Percentiles rank a stretch among this genome's conserved stretches.
These are phyloP conservation scores for Caenorhabditis sinica DNA, from an alignment of 2,888 invertebrate genomes.

Conservation along the genomic window DNA sequence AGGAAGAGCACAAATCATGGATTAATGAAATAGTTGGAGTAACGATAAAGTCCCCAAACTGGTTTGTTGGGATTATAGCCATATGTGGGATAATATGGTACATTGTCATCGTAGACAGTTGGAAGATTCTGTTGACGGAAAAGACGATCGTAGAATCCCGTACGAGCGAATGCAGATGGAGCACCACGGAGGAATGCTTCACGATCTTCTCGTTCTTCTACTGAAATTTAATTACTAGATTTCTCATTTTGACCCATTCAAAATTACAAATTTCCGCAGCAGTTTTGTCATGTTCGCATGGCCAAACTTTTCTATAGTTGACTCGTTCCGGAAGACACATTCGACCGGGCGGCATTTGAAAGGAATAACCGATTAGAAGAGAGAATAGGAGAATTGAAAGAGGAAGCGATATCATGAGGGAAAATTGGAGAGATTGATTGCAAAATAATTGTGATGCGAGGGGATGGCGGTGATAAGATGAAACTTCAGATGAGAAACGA, in stretches of 20 bases:
- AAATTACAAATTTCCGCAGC: slow-evolving; percentile 52
- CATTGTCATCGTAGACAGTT: slow-evolving; percentile 62
- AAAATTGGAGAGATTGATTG: slow-evolving; percentile 5
- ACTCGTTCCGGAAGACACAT: slow-evolving; percentile 62
- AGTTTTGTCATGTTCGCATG: slow-evolving; percentile 60
- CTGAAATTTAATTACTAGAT: slow-evolving; percentile 29
- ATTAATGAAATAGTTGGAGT: slow-evolving; percentile 63
- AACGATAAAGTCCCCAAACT: slow-evolving; percentile 61
- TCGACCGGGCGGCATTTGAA: slow-evolving; percentile 52
- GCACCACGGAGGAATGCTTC: slow-evolving; percentile 58
- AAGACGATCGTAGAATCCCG: slow-evolving; percentile 71
- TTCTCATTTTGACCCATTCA: too few relatives aligned
- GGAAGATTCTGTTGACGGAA: slow-evolving; percentile 68
- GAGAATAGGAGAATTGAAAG: slow-evolving; percentile 19
- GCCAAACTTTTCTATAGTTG: slow-evolving; percentile 59
- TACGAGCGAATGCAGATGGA: slow-evolving; percentile 69
- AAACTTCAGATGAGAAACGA: slow-evolving; percentile 9
- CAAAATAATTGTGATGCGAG: neutral
- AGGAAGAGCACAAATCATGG: slow-evolving; percentile 20
- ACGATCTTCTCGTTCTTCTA: slow-evolving; percentile 58
- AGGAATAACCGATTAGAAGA: slow-evolving; percentile 26
- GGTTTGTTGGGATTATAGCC: slow-evolving; percentile 72
- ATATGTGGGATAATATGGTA: slow-evolving; percentile 69
- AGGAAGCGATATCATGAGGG: slow-evolving; percentile 16
- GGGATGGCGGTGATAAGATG: neutral